phyloP scores from a whole-genome alignment of 2,888 invertebrate genomes.

The Idaea straminata region DNA sequence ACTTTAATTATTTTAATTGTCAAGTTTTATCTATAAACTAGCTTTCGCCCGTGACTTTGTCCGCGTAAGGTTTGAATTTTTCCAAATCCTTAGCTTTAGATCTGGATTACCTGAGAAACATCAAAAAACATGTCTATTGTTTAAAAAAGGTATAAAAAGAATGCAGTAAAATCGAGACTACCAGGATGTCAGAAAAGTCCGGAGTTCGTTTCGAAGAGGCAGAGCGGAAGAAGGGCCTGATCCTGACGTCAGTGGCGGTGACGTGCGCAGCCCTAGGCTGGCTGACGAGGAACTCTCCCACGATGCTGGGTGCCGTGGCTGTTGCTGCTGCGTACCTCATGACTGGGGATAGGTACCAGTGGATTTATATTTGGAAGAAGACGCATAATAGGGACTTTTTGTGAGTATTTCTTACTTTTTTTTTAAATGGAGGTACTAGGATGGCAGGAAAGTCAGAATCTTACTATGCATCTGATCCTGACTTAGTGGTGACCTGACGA shows the following conservation, averaged over 20 bases:
- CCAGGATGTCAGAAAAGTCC: conserved; percentile 68
- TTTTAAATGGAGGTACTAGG: not conserved
- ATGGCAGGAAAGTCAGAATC: no score
- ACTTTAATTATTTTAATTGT: no score
- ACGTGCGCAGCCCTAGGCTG: conserved; percentile 46
- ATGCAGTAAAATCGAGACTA: conserved; percentile 41
- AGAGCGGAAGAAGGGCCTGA: conserved; percentile 49
- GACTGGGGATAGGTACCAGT: conserved; percentile 71
- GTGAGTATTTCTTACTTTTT: conserved; percentile 47
- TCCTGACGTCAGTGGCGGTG: conserved; percentile 47
- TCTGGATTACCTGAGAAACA: no score
- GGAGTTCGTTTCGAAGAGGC: conserved; percentile 70
- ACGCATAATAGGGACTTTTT: conserved; percentile 61
- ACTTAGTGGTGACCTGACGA: no score
- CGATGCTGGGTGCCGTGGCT: conserved; percentile 43
- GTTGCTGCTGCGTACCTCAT: conserved; percentile 55
- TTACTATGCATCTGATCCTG: no score
- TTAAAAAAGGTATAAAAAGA: conserved; percentile 18
- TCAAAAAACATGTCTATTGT: not conserved
- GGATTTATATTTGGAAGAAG: conserved; percentile 72
- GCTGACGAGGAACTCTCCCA: conserved; percentile 45
- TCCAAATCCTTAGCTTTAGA: no score
- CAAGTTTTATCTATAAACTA: no score
- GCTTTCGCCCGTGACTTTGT: no score
- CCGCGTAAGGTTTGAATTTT: no score